Percentiles rank a stretch among this genome's conserved stretches.
These are phyloP conservation scores for Synanthedon andrenaeformis DNA, from an alignment of 2,888 invertebrate species.

Conservation along the genomic window DNA sequence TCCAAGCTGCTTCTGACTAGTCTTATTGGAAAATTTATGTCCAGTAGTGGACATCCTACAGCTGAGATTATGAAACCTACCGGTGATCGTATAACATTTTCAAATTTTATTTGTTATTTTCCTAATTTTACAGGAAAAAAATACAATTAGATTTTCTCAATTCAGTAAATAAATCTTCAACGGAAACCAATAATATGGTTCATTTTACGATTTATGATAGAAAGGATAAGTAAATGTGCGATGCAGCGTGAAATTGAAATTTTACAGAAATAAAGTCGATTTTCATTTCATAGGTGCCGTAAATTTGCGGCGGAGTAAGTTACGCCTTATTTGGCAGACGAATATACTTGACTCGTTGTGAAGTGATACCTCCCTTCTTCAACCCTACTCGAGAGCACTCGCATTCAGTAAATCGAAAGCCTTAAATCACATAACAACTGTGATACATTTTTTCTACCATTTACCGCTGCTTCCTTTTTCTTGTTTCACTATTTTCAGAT, in stretches of 20 bases:
- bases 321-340: slow-evolving; percentile 60
- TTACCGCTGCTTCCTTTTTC: slow-evolving; percentile 28
- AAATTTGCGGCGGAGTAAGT: slow-evolving; percentile 43
- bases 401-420: slow-evolving; percentile 60
- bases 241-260: slow-evolving; percentile 49
- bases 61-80: too few species aligned
- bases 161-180: too few species aligned
- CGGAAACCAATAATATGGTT: slow-evolving; percentile 1
- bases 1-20: too few species aligned
- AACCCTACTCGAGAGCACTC: slow-evolving; percentile 56
- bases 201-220: slow-evolving; percentile 16
- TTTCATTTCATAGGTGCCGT: slow-evolving; percentile 37
- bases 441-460: slow-evolving; percentile 46
- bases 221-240: slow-evolving; percentile 20
- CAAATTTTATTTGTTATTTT: too few species aligned
- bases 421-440: slow-evolving; percentile 52
- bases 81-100: too few species aligned
- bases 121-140: too few species aligned
- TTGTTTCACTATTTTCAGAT: slow-evolving; percentile 23
- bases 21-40: too few species aligned
- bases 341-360: slow-evolving; percentile 47
- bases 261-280: slow-evolving; percentile 41
- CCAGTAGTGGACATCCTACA: too few species aligned
- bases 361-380: slow-evolving; percentile 47
- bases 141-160: too few species aligned